phyloP scores from a whole-genome alignment of 2,888 invertebrate species.

The Entomobrya proxima region DNA sequence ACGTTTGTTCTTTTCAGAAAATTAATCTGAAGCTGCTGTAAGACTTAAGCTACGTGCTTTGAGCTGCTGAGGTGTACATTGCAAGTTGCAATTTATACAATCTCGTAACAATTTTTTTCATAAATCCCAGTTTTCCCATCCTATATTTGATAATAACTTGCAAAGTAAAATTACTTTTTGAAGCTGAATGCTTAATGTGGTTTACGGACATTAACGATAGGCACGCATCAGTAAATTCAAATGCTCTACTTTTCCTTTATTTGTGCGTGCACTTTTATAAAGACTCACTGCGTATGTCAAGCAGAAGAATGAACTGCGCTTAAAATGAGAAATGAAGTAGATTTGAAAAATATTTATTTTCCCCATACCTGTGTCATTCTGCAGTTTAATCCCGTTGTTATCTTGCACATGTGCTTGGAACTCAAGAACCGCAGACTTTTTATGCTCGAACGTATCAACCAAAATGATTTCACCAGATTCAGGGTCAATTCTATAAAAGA shows the following conservation, averaged over 20 bases:
- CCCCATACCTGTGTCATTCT: conserved; percentile 79
- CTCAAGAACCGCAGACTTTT: conserved; percentile 85
- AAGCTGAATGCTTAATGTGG: conserved; percentile 11
- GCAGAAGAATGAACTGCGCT: too few relatives aligned
- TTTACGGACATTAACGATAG: conserved; percentile 16
- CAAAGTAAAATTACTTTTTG: background rate
- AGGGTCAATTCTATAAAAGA: conserved; percentile 81
- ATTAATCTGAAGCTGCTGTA: too few relatives aligned
- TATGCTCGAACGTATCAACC: conserved; percentile 84
- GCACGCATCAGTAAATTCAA: background rate
- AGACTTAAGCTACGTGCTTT: too few relatives aligned
- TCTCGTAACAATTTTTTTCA: conserved; percentile 45
- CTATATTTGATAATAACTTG: conserved; percentile 53
- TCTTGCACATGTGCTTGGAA: conserved; percentile 85
- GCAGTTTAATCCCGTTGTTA: conserved; percentile 83
- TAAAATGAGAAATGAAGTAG: background rate
- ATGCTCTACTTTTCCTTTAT: conserved; percentile 5
- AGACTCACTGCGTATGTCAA: too few relatives aligned
- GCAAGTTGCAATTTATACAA: background rate
- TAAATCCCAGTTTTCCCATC: conserved; percentile 36
- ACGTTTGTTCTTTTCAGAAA: too few relatives aligned
- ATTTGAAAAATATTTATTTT: background rate
- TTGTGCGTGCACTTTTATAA: too few relatives aligned
- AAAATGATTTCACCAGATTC: conserved; percentile 84
- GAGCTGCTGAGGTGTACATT: too few relatives aligned